Percentiles rank a stretch among this genome's conserved stretches.
Conservation (phyloP, 2,888 invertebrate species). For the Tipula lateralis region DNA sequence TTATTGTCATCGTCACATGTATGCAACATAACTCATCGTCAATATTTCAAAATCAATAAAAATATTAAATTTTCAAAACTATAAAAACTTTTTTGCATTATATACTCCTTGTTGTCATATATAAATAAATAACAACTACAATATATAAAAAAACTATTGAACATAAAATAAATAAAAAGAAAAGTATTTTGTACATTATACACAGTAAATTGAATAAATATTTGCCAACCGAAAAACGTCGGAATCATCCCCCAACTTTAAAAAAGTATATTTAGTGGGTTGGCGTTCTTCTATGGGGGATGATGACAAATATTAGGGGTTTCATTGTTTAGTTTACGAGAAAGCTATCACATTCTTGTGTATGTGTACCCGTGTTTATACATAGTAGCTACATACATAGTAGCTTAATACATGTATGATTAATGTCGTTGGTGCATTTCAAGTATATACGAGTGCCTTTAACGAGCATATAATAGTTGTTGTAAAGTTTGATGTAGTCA, state of each 20-base stretch:
- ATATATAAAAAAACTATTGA: neutral
- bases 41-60: neutral
- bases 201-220: neutral
- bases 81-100: neutral
- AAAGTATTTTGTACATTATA: constrained; percentile 15
- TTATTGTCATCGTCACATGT: no score
- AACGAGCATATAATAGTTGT: neutral
- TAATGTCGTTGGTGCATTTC: neutral
- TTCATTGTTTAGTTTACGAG: neutral
- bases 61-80: neutral
- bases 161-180: constrained; percentile 24
- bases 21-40: no score
- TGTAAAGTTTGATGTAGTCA: neutral
- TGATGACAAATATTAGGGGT: neutral
- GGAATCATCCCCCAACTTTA: neutral
- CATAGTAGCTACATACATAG: neutral
- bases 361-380: neutral
- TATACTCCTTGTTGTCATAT: neutral
- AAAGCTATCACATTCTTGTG: neutral
- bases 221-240: neutral
- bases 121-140: neutral
- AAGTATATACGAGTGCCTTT: neutral
- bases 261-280: no score
- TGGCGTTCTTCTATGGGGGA: neutral
- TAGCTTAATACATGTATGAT: neutral